These are phyloP conservation scores for Conopomorpha cramerella DNA, from an alignment of 1,140 invertebrate species.

Conservation along the genomic window DNA sequence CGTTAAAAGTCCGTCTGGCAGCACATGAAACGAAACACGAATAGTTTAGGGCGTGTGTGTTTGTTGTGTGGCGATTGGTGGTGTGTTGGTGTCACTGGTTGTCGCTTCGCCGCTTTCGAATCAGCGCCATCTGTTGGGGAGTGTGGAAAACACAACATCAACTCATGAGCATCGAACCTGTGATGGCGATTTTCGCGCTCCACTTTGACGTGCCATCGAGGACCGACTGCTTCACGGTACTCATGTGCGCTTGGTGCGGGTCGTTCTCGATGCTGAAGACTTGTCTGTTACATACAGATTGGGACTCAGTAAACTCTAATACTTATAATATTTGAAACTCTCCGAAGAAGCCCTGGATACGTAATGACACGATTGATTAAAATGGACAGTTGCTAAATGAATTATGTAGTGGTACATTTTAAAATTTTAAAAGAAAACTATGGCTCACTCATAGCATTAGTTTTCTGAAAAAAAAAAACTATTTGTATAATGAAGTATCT, in stretches of 20 bases:
- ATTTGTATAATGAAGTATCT: too few relatives aligned
- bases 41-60: slow-evolving; percentile 33
- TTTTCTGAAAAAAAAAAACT: too few relatives aligned
- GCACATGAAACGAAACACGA: slow-evolving; percentile 61
- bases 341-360: slow-evolving; percentile 1
- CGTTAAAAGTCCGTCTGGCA: slow-evolving; percentile 90
- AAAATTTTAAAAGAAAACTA: too few relatives aligned
- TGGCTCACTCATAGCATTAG: too few relatives aligned
- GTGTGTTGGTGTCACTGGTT: slow-evolving; percentile 1
- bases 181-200: slow-evolving; percentile 99
- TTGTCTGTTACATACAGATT: slow-evolving; percentile 70
- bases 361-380: too few relatives aligned
- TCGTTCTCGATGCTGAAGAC: slow-evolving; percentile 95
- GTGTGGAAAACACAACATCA: slow-evolving; percentile 31
- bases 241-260: slow-evolving; percentile 94
- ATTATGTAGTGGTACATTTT: too few relatives aligned
- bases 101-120: slow-evolving; percentile 1
- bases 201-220: slow-evolving; percentile 99
- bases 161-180: slow-evolving; percentile 78
- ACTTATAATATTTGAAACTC: slow-evolving; percentile 4
- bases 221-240: slow-evolving; percentile 96
- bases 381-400: too few relatives aligned
- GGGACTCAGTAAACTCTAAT: slow-evolving; percentile 19
- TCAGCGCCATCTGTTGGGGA: too few relatives aligned
- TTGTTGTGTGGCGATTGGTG: slow-evolving; percentile 16